Evolutionary conservation across 1,140 invertebrate genomes (phyloP), one percentile per base, ranked within the genome.

Genomic region (Platyura marginata): DNA sequence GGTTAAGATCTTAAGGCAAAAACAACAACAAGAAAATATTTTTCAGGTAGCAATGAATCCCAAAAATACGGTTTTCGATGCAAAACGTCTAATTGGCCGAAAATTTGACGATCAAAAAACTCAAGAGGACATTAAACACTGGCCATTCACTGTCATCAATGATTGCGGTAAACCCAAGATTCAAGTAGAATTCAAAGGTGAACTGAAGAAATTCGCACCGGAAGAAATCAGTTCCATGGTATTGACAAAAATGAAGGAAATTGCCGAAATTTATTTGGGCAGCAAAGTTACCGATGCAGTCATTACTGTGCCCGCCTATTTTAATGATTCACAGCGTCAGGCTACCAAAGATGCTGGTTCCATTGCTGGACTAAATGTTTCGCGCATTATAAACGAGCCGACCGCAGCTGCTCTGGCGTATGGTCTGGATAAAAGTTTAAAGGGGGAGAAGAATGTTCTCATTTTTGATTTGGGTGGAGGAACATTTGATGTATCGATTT

Each of bases 211-310:
- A 11, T 88, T 87, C 55, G 72, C 70, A 18, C 77, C 79, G 3
- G 79, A 83, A 62, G 81, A 86, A 61, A 74, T 83, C 48, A 78
- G 77, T 49, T 76, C 78, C 19, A 83, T 85, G 77, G 76, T 85
- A 51, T 65, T 70, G 65, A 76, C 67, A 2, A 84, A 82, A 53
- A 84, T 84, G 81, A 81, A 77, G 59, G 79, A 87, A 64, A 86
- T 74, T 6, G 81, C 81, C 20, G 81, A 85, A 55, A 72, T 75
- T 8, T 87, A 82, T 56, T 51, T 87, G 32, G 81, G 81, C 20
- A 65, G 65, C n/a, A 64, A 63, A 43, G 70, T 84, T 36, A 70
- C 56, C 61, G 82, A 64, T 55, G 80, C 63, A 50, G 74, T 70
- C 48, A 75, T 66, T 51, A 71, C 62, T 46, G 70, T 62, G 55